Base-by-base conservation (phyloP, 2,888 invertebrate genomes). In the Papilio demoleus region DNA sequence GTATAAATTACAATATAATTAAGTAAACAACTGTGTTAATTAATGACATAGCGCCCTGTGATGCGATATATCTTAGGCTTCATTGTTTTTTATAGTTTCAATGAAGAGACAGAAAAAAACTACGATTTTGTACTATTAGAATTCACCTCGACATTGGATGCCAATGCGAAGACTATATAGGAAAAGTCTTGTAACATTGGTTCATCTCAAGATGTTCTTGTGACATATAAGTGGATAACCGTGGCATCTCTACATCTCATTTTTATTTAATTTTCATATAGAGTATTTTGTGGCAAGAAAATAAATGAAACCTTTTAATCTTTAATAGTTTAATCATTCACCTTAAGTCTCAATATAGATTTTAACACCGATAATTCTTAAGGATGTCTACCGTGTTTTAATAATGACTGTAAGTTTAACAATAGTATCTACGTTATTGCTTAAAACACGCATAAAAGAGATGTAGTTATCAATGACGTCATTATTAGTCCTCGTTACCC, bases 1-100 rank as follows among this genome's bases (percentile, higher is more conserved):
- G 79, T 82, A 81, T 82, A 86, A 87, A 88, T 86, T 84, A 83
- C 82, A 80, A 81, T 79, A 81, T 82, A 83, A 86, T 87, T 85
- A 84, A 86, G 79, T 78, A 82, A 79, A 80, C 76, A 79, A 80
- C 75, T 79, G 76, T 80, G 77, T 81, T 87, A 87, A 88, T 87
- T 86, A 85, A 84, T 77, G 77, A 75, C 81, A 81, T 82, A 81
- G 81, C 82, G 78, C 72, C 74, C 73, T 70, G 75, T 74, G 73
- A 70, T 74, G 71, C 72, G 73, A 75, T 74, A 78, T 74, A 76
- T 77, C 78, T 73, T 78, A 76, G 68, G 71, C 74, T 81, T 56
- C 12, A 47, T 47, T 36, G 11, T 63, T 6, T 63, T 85, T 84
- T 78, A 73, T 65, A n/a, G 45, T 63, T 59, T 38, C 66, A 77